Percentiles rank a stretch among this genome's conserved stretches.
phyloP scores from a whole-genome alignment of 2,888 invertebrate species.

The Coelinius sp. region DNA sequence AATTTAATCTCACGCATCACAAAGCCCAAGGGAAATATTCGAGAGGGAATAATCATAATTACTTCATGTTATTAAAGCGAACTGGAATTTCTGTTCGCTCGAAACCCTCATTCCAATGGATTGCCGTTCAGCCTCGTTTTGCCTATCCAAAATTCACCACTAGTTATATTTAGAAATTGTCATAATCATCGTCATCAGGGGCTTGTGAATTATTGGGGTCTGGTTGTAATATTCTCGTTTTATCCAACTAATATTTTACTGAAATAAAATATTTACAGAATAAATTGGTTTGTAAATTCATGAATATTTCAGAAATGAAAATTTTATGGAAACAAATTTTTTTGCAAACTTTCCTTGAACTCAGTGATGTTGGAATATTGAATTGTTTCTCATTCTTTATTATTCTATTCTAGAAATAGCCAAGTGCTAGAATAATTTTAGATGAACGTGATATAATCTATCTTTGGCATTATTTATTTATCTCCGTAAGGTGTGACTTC shows the following conservation, averaged over 20 bases:
- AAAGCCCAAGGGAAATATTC: neutral
- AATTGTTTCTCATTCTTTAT: neutral
- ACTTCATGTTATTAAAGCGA: constrained; percentile 26
- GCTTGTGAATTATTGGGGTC: neutral
- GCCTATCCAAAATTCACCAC: neutral
- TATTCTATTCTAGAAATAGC: neutral
- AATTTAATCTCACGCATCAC: constrained; percentile 33
- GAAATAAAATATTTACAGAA: too few relatives aligned
- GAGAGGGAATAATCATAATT: constrained; percentile 37
- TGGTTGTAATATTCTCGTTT: too few relatives aligned
- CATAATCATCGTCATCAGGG: neutral
- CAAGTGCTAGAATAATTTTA: neutral
- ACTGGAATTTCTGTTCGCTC: constrained; percentile 9
- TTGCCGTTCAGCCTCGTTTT: neutral
- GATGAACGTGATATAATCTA: neutral
- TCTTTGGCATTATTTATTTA: too few relatives aligned
- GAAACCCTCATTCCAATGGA: neutral
- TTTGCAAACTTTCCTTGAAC: too few relatives aligned
- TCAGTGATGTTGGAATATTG: neutral
- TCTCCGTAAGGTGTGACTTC: too few relatives aligned
- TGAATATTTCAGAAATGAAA: too few relatives aligned
- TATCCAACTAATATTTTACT: too few relatives aligned
- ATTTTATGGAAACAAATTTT: too few relatives aligned
- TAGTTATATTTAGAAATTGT: neutral
- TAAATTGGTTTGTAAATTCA: too few relatives aligned